Conservation (phyloP, 2,888 invertebrate species). For the Patella ulyssiponensis region DNA sequence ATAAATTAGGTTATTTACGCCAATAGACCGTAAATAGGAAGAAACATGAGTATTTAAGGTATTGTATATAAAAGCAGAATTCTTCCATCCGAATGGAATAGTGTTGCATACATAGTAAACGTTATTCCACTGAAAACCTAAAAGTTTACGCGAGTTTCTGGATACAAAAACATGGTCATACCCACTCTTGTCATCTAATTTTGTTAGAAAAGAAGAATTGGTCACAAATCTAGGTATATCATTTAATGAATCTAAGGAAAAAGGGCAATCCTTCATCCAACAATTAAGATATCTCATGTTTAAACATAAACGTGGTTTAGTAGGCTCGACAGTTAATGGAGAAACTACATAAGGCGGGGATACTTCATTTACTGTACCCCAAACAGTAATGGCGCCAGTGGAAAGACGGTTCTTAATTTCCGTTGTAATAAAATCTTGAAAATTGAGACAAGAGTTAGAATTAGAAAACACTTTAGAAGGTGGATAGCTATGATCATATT, state of each 20-base stretch:
- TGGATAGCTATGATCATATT: neutral
- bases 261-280: neutral
- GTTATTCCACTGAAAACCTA: conserved; percentile 4
- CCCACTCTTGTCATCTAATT: neutral
- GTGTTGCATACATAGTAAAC: conserved; percentile 1
- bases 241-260: conserved; percentile 1
- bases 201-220: neutral
- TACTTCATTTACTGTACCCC: neutral
- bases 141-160: neutral
- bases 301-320: neutral
- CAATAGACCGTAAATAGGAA: neutral
- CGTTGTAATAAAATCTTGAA: neutral
- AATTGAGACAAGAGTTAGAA: neutral
- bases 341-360: neutral
- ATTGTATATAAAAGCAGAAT: neutral
- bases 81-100: conserved; percentile 10
- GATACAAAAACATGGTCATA: neutral
- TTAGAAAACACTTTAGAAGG: neutral
- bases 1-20: neutral
- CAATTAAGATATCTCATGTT: neutral
- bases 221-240: neutral
- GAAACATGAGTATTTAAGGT: neutral
- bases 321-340: neutral
- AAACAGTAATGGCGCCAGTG: neutral
- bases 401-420: neutral